These are phyloP conservation scores for Eupithecia pulchellata DNA, from an alignment of 2,888 invertebrate species.

Conservation along the genomic window DNA sequence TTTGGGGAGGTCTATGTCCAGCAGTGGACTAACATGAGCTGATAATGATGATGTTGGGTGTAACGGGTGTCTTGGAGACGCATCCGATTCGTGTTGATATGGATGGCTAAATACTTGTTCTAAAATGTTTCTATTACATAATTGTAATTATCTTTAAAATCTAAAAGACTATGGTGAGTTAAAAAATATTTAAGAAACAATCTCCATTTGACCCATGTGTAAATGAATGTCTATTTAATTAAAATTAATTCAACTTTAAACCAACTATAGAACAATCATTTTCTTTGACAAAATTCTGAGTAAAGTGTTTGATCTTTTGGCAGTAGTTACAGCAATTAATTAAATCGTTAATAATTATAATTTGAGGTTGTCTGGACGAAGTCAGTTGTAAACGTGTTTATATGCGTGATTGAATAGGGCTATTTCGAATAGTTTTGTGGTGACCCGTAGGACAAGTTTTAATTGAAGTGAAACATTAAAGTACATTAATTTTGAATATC, in stretches of 20 bases:
- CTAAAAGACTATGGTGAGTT: background rate
- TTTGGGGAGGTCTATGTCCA: no score
- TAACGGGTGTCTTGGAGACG: no score
- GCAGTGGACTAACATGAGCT: no score
- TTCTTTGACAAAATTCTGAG: slow-evolving; percentile 4
- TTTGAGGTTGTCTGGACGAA: slow-evolving; percentile 10
- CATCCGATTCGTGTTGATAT: no score
- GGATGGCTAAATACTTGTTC: no score
- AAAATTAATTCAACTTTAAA: background rate
- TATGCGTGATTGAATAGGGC: background rate
- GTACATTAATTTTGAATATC: no score
- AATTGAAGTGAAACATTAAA: background rate
- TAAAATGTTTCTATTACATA: no score
- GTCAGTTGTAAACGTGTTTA: background rate
- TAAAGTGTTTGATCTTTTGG: slow-evolving; percentile 5
- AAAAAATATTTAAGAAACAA: background rate
- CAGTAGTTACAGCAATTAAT: slow-evolving; percentile 1
- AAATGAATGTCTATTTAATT: background rate
- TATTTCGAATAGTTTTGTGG: background rate
- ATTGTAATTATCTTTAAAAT: no score
- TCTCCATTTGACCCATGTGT: background rate
- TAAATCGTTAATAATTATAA: background rate
- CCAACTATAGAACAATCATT: slow-evolving; percentile 14
- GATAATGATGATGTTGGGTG: no score
- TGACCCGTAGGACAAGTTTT: background rate